A percentile compares a stretch with the other conserved stretches of the same genome.
phyloP scores from a whole-genome alignment of 2,797 vertebrate genomes.

The Aselliscus stoliczkanus region DNA sequence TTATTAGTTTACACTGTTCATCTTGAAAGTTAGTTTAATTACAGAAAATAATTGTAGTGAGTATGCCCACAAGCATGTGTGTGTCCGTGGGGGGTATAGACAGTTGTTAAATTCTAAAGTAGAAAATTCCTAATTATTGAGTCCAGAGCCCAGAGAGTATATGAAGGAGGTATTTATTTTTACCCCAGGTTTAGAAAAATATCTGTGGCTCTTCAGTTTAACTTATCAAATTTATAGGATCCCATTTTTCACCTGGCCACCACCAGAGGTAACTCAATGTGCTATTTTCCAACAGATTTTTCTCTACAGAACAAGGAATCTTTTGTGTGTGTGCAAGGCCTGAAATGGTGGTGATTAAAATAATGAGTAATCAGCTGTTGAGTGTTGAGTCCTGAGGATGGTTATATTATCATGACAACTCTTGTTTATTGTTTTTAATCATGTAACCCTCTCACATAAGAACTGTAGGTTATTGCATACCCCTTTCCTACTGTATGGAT shows the following conservation, averaged over 20 bases:
- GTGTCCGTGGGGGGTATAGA: background rate
- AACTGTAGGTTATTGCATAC: background rate
- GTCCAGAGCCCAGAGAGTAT: background rate
- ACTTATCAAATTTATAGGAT: background rate
- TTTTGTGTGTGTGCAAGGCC: background rate
- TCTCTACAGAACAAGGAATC: background rate
- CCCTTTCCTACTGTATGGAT: background rate
- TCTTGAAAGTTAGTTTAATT: background rate
- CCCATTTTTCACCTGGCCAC: background rate
- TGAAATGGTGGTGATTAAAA: background rate
- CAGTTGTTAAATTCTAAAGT: background rate
- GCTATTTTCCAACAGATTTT: background rate
- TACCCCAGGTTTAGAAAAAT: background rate
- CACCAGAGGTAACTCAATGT: background rate
- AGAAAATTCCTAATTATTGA: background rate
- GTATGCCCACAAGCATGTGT: background rate
- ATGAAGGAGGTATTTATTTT: background rate
- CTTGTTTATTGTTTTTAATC: background rate
- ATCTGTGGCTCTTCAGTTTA: background rate
- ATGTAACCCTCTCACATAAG: background rate
- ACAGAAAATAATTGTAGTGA: background rate
- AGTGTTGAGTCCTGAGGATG: background rate
- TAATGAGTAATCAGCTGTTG: background rate
- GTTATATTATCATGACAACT: background rate
- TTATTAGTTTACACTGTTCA: background rate